phyloP scores from a whole-genome alignment of 1,140 invertebrate genomes.

The Tribolium madens region DNA sequence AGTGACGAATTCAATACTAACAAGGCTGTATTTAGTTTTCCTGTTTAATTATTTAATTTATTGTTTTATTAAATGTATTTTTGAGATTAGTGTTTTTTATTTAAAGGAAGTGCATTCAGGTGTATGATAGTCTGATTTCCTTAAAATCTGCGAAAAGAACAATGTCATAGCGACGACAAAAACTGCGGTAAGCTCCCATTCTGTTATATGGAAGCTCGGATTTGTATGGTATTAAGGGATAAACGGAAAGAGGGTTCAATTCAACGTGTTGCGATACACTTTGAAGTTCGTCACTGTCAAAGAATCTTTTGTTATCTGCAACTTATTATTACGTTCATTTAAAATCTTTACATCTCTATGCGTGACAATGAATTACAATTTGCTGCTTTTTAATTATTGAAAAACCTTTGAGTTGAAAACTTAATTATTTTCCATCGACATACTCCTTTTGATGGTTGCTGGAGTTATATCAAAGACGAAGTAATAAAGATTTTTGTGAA shows the following conservation, averaged over 20 bases:
- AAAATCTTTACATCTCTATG: conserved; percentile 59
- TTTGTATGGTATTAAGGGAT: conserved; percentile 64
- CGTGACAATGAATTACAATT: conserved; percentile 64
- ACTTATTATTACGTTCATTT: conserved; percentile 67
- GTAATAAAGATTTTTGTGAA: not conserved
- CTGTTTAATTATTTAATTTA: conserved; percentile 19
- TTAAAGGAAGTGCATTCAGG: conserved; percentile 39
- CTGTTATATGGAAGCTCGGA: conserved; percentile 60
- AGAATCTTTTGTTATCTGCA: conserved; percentile 65
- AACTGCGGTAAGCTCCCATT: conserved; percentile 60
- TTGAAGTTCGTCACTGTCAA: conserved; percentile 64
- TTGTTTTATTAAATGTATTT: conserved; percentile 5
- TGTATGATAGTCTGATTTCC: conserved; percentile 53
- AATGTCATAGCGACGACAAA: conserved; percentile 59
- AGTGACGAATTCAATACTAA: not conserved
- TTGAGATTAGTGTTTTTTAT: conserved; percentile 3
- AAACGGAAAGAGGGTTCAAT: conserved; percentile 61
- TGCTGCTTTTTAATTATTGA: conserved; percentile 64
- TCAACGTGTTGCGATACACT: conserved; percentile 62
- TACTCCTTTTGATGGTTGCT: conserved; percentile 22
- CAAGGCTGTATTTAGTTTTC: conserved; percentile 23
- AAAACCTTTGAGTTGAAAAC: conserved; percentile 60
- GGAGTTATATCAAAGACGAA: conserved; percentile 11
- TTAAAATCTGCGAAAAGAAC: conserved; percentile 61
- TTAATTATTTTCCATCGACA: conserved; percentile 45